Percentiles rank a stretch among this genome's conserved stretches.
phyloP scores from a whole-genome alignment of 1,140 invertebrate species.

The Chironomus tepperi region DNA sequence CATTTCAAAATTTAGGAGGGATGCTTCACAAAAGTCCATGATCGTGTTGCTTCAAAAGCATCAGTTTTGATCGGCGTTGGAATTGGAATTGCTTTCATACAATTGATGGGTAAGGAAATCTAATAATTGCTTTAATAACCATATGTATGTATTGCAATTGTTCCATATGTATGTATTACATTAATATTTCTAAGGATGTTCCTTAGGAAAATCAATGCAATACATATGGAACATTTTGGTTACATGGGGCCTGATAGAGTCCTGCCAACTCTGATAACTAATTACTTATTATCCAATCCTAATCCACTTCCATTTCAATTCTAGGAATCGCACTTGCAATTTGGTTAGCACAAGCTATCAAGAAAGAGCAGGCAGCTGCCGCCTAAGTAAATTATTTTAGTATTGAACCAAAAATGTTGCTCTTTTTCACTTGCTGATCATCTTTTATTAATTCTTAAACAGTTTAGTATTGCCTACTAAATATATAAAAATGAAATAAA shows the following conservation, averaged over 20 bases:
- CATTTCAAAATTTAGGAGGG: conserved; percentile 34
- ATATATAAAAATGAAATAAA: neutral
- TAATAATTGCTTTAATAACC: neutral
- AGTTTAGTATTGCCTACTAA: neutral
- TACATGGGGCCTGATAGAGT: too few species aligned
- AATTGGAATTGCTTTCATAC: conserved; percentile 52
- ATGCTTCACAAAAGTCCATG: conserved; percentile 47
- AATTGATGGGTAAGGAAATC: conserved; percentile 41
- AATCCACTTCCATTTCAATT: conserved; percentile 38
- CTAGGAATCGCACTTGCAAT: conserved; percentile 50
- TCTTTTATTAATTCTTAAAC: neutral
- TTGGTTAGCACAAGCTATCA: conserved; percentile 47
- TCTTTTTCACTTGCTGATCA: neutral
- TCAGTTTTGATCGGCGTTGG: conserved; percentile 52
- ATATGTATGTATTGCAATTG: too few species aligned
- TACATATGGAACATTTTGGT: too few species aligned
- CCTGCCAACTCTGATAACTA: too few species aligned
- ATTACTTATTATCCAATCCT: too few species aligned
- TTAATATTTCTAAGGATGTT: too few species aligned
- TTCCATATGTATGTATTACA: too few species aligned
- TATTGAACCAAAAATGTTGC: conserved; percentile 9
- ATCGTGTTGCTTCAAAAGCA: conserved; percentile 46
- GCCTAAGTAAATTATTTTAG: too few species aligned
- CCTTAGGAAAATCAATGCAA: too few species aligned
- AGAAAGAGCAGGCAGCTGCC: conserved; percentile 35